Evolutionary conservation across 2,113 vertebrate species (phyloP).

Genomic region (Mesitornis unicolor): DNA sequence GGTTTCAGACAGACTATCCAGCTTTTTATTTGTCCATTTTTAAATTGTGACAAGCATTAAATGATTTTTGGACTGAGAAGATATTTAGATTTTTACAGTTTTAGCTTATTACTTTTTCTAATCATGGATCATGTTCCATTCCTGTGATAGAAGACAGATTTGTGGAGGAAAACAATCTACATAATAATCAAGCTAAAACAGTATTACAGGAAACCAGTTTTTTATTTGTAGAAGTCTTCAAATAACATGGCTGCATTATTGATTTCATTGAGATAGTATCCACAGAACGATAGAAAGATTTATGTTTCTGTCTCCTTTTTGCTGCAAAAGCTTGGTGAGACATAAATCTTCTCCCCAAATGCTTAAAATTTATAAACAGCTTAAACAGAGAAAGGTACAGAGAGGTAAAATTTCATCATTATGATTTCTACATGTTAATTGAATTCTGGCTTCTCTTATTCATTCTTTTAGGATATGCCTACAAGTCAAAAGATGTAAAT

Average conservation of each 20-base stretch:
- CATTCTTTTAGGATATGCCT: background rate
- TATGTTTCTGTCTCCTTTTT: background rate
- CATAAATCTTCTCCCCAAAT: background rate
- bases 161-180: background rate
- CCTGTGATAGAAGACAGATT: background rate
- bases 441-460: background rate
- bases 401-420: background rate
- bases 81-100: background rate
- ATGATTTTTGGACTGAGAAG: background rate
- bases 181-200: background rate
- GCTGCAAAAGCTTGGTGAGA: background rate
- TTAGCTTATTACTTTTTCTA: background rate
- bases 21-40: background rate
- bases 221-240: background rate
- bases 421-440: background rate
- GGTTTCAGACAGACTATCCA: background rate
- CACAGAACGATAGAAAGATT: background rate
- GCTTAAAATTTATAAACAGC: background rate
- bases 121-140: background rate
- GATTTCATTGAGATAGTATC: background rate
- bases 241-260: background rate
- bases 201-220: background rate
- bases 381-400: background rate
- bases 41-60: background rate
- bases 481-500: background rate